Percentiles rank a stretch among this genome's conserved stretches.
Evolutionary conservation across 1,140 invertebrate genomes (phyloP).

Genomic region (Apis cerana): DNA sequence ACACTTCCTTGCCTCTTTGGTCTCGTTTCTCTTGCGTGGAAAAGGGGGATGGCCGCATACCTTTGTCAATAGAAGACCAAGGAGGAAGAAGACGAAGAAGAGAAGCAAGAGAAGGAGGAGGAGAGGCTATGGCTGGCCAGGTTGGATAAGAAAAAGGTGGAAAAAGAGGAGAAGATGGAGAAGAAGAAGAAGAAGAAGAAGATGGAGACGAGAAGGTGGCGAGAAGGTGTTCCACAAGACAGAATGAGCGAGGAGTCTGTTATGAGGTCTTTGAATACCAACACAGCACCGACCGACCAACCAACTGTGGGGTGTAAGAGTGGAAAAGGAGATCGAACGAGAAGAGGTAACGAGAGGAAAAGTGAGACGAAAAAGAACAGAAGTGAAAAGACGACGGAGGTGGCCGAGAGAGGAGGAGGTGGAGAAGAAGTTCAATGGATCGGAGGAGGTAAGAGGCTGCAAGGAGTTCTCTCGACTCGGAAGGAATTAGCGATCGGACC

Average conservation of each 20-base stretch:
- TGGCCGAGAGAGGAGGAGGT: slow-evolving; percentile 1
- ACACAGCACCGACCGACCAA: slow-evolving; percentile 37
- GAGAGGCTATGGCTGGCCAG: slow-evolving; percentile 12
- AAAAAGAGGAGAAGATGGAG: slow-evolving; percentile 7
- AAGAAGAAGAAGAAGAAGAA: slow-evolving; percentile 2
- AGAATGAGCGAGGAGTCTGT: slow-evolving; percentile 64
- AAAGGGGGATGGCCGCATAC: slow-evolving; percentile 54
- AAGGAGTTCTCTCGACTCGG: slow-evolving; percentile 56
- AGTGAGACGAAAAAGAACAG: slow-evolving; percentile 59
- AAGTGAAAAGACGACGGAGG: slow-evolving; percentile 39
- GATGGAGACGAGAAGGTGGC: slow-evolving; percentile 2
- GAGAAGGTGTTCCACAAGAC: slow-evolving; percentile 4
- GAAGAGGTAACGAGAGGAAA: slow-evolving; percentile 41
- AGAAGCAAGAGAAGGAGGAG: slow-evolving; percentile 17
- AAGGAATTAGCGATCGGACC: slow-evolving; percentile 67
- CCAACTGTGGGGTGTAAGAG: neutral
- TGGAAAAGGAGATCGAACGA: neutral
- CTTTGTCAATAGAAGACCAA: slow-evolving; percentile 59
- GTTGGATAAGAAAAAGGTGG: slow-evolving; percentile 48
- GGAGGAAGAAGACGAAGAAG: slow-evolving; percentile 34
- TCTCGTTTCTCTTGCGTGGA: slow-evolving; percentile 60
- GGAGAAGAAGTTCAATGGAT: slow-evolving; percentile 56
- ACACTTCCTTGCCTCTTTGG: slow-evolving; percentile 51
- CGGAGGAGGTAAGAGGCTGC: slow-evolving; percentile 38
- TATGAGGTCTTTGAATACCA: slow-evolving; percentile 70